Evolutionary conservation across 2,888 invertebrate genomes (phyloP).

Genomic region (Seladonia tumulorum): DNA sequence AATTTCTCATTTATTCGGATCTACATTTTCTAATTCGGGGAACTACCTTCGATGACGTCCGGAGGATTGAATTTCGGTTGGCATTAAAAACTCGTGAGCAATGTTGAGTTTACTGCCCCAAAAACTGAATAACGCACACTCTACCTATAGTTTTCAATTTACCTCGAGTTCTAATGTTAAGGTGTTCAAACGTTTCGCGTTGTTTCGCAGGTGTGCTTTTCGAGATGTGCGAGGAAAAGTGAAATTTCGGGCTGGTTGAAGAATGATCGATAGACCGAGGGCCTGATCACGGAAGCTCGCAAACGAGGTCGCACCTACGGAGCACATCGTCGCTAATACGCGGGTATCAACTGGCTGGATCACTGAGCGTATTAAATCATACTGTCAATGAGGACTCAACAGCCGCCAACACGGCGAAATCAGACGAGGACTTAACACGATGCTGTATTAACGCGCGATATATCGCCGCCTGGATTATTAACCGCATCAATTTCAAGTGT

Average conservation of each 20-base stretch:
- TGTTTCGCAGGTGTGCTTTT: background rate
- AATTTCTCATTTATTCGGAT: too few species aligned
- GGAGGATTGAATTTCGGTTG: background rate
- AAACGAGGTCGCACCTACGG: background rate
- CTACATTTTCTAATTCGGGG: too few species aligned
- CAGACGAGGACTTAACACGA: slow-evolving; percentile 35
- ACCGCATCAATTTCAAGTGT: slow-evolving; percentile 39
- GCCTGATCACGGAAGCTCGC: slow-evolving; percentile 4
- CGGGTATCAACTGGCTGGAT: slow-evolving; percentile 14
- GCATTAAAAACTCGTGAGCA: background rate
- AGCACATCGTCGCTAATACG: slow-evolving; percentile 10
- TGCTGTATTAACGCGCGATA: slow-evolving; percentile 26
- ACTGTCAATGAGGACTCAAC: slow-evolving; percentile 29
- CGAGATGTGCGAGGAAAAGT: background rate
- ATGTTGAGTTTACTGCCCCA: background rate
- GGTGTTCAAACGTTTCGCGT: background rate
- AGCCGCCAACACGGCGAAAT: slow-evolving; percentile 24
- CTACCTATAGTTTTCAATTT: background rate
- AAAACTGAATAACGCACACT: background rate
- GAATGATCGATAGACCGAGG: background rate
- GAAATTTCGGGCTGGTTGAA: background rate
- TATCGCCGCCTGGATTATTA: slow-evolving; percentile 38
- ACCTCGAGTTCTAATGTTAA: background rate
- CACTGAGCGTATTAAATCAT: slow-evolving; percentile 23
- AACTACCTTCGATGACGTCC: too few species aligned